Base-by-base conservation (phyloP, 1,140 invertebrate species). In the Phymorhynchus buccinoides region DNA sequence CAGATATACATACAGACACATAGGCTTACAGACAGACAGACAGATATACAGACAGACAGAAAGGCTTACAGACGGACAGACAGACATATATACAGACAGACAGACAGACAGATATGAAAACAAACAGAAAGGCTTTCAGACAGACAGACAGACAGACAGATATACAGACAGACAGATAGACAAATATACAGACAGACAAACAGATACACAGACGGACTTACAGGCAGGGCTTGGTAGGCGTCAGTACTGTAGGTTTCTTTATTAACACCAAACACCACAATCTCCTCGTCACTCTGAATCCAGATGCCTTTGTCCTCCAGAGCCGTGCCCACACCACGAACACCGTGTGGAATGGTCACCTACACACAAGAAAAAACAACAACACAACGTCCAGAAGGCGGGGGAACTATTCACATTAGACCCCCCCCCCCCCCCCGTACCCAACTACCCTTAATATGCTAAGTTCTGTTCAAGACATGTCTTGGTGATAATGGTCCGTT, bases 221-320 rank as follows among this genome's bases (percentile, higher is more conserved):
- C 84, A 2, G 91, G 91, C 14, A 91, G 75, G 7, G 88, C 91
- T 12, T 91, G 82, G 80, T 88, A 92, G 12, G 89, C 91, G 75
- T 92, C 91, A 22, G 87, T 90, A 2, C 89, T 88, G 42, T 88
- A 89, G 4, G 56, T 84, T 35, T 90, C 87, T 73, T 88, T 88
- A 85, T 91, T 91, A 0, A 88, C 87, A 18, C 88, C 88, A 42
- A 89, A 91, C 3, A 91, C 88, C 18, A 87, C 85, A 18, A 91
- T 83, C 39, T 90, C 89, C 32, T 88, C 84, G 30, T 83, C 80
- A 0, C 90, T 85, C 62, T 66, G 35, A 27, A 90, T 84, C 32
- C 84, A 81, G 16, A 90, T 48, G 16, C 77, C 89, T 71, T 83
- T 89, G 88, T 18, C 62, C 66, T 35, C 68, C 42, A 71, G 48